Evolutionary conservation across 2,888 invertebrate species (phyloP).

Genomic region (Silvanus unidentatus): DNA sequence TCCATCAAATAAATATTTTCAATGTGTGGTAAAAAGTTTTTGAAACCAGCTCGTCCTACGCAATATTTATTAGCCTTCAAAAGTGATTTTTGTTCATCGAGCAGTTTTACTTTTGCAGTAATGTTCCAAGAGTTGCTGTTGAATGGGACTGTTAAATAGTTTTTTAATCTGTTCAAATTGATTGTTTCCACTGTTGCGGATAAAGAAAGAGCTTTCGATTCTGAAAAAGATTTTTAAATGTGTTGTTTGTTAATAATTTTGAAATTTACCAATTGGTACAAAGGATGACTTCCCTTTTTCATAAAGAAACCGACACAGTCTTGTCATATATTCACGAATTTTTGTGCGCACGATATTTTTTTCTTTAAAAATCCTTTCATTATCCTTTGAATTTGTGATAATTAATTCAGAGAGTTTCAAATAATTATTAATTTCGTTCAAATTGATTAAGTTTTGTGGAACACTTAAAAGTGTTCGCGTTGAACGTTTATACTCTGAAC

Average conservation of each 20-base stretch:
- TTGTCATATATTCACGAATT: conserved; percentile 10
- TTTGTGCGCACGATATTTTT: conserved; percentile 11
- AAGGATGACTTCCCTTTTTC: conserved; percentile 3
- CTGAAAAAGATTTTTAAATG: conserved; percentile 7
- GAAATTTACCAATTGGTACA: background rate
- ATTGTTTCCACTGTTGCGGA: conserved; percentile 14
- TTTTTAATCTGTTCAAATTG: conserved; percentile 7
- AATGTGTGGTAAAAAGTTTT: conserved; percentile 10
- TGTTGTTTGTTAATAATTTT: background rate
- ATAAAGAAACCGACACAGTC: conserved; percentile 9
- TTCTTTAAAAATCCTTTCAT: conserved; percentile 4
- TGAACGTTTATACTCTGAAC: background rate
- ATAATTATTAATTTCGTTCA: conserved; percentile 10
- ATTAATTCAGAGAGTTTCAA: conserved; percentile 13
- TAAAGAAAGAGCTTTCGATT: conserved; percentile 13
- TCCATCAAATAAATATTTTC: conserved; percentile 7
- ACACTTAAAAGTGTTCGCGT: conserved; percentile 3
- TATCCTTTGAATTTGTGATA: conserved; percentile 9
- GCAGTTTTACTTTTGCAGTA: conserved; percentile 9
- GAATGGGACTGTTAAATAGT: conserved; percentile 12
- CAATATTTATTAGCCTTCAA: conserved; percentile 3
- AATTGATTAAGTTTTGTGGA: conserved; percentile 1
- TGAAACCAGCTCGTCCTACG: conserved; percentile 12
- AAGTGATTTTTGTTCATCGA: too few relatives aligned
- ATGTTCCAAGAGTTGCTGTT: conserved; percentile 13